A percentile compares a stretch with the other conserved stretches of the same genome.
Evolutionary conservation across 2,113 vertebrate species (phyloP).

Genomic region (Scytalopus superciliaris): DNA sequence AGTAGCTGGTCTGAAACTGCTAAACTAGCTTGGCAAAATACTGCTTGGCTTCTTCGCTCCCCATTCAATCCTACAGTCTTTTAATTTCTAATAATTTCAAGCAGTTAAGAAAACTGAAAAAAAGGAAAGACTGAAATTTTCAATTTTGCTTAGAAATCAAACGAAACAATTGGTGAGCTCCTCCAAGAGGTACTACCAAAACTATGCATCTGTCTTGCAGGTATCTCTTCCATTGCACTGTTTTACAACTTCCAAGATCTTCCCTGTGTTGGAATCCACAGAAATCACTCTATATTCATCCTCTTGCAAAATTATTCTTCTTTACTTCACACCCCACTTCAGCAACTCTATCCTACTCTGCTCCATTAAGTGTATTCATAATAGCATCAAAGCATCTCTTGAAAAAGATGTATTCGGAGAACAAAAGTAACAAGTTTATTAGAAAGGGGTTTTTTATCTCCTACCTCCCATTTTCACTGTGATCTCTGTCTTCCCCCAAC

Average conservation of each 20-base stretch:
- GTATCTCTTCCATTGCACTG: neutral
- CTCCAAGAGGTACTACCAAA: neutral
- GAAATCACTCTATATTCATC: slow-evolving; percentile 22
- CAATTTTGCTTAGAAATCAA: neutral
- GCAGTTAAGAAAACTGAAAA: neutral
- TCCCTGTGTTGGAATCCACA: neutral
- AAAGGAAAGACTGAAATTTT: neutral
- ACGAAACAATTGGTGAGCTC: neutral
- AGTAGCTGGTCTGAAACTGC: neutral
- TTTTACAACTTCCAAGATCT: neutral
- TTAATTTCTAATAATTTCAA: neutral
- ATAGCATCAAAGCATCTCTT: slow-evolving; percentile 47
- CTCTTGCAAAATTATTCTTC: slow-evolving; percentile 30
- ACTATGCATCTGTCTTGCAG: neutral
- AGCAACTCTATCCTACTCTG: neutral
- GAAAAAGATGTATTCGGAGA: slow-evolving; percentile 25
- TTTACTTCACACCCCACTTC: neutral
- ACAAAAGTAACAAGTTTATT: slow-evolving; percentile 74
- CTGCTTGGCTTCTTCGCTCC: neutral
- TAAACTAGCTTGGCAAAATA: neutral
- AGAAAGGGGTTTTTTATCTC: slow-evolving; percentile 10
- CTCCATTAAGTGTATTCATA: slow-evolving; percentile 44
- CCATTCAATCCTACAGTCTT: neutral
- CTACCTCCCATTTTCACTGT: neutral
- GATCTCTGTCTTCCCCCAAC: neutral